A percentile compares a stretch with the other conserved stretches of the same genome.
These are phyloP conservation scores for Arothron firmamentum DNA, from an alignment of 2,113 vertebrate genomes.

Conservation along the genomic window DNA sequence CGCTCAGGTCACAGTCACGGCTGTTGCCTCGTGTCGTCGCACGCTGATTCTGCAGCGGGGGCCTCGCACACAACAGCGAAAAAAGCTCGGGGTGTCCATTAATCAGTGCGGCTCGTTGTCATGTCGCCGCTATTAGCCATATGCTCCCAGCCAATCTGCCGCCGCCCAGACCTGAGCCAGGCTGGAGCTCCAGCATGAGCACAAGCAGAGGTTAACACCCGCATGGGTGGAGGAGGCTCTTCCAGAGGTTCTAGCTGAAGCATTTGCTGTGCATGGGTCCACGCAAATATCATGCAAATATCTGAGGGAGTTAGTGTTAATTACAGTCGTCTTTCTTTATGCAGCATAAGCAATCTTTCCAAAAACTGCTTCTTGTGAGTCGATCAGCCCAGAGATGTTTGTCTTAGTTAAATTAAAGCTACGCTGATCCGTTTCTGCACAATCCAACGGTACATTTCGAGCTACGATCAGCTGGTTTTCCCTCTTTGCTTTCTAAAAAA, in stretches of 20 bases:
- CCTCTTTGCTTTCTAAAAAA: too few species aligned
- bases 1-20: constrained; percentile 56
- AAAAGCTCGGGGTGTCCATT: constrained; percentile 83
- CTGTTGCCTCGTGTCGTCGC: constrained; percentile 64
- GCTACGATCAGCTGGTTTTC: neutral
- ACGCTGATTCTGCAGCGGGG: constrained; percentile 92
- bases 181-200: constrained; percentile 16
- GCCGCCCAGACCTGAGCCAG: constrained; percentile 52
- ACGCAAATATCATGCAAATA: too few species aligned
- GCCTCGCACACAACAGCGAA: constrained; percentile 65
- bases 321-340: too few species aligned
- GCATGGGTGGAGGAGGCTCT: neutral
- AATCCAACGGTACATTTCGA: neutral
- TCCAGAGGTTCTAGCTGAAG: too few species aligned
- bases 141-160: constrained; percentile 95
- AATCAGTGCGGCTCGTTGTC: constrained; percentile 97
- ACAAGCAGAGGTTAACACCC: constrained; percentile 8
- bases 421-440: too few species aligned
- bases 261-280: too few species aligned
- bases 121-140: constrained; percentile 94
- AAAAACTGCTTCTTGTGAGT: too few species aligned
- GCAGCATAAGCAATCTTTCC: too few species aligned
- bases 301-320: too few species aligned
- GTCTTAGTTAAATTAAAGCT: neutral
- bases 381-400: neutral